Conservation (phyloP, 2,797 vertebrate species). For the Tokudaia tokunoshimensis region DNA sequence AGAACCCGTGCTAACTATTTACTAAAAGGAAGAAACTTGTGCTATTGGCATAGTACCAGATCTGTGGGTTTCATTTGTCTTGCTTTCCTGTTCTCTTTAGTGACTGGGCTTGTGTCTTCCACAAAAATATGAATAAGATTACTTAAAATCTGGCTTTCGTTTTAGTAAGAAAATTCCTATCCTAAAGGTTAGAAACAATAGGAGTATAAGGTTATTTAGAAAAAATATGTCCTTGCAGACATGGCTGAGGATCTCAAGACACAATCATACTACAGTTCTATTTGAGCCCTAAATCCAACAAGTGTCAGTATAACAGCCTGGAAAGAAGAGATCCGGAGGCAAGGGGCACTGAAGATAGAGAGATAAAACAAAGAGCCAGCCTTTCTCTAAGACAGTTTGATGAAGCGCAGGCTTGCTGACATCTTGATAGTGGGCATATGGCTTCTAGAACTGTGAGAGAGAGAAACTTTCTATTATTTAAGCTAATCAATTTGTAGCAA, state of each 20-base stretch:
- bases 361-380: neutral
- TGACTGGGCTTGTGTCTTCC: neutral
- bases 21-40: neutral
- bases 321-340: neutral
- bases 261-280: neutral
- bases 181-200: neutral
- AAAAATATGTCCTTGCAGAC: neutral
- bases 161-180: neutral
- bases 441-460: neutral
- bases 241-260: neutral
- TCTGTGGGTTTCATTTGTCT: slow-evolving; percentile 23
- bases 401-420: neutral
- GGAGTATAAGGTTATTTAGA: neutral
- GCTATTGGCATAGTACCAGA: neutral
- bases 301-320: neutral
- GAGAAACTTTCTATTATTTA: neutral
- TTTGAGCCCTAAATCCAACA: neutral
- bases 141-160: neutral
- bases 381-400: neutral
- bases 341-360: neutral
- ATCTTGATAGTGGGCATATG: slow-evolving; percentile 7
- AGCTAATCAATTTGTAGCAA: neutral
- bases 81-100: neutral
- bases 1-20: neutral
- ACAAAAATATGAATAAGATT: neutral